phyloP scores from a whole-genome alignment of 2,797 vertebrate genomes.

The Xenopus petersii region DNA sequence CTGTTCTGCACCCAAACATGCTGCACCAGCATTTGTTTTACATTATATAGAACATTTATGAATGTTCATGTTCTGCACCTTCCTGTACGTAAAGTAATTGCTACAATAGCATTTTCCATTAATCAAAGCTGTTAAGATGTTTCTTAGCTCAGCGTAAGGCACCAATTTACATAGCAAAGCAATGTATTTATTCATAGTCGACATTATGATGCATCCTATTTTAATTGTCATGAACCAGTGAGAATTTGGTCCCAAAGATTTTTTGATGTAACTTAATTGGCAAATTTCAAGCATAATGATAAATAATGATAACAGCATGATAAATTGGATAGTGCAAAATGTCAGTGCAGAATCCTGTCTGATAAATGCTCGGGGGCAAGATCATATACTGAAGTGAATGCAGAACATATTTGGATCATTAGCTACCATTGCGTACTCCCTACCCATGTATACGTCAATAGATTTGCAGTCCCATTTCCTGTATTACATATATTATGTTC shows the following conservation, averaged over 20 bases:
- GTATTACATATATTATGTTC: too few species aligned
- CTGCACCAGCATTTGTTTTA: too few species aligned
- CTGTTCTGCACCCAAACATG: too few species aligned
- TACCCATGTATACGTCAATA: too few species aligned
- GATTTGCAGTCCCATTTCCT: too few species aligned
- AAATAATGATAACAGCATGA: slow-evolving; percentile 39
- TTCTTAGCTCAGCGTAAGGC: slow-evolving; percentile 16
- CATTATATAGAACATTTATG: neutral
- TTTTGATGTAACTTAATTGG: slow-evolving; percentile 40
- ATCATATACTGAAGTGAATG: neutral
- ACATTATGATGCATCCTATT: slow-evolving; percentile 42
- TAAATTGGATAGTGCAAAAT: slow-evolving; percentile 24
- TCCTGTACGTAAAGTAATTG: slow-evolving; percentile 28
- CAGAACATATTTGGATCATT: too few species aligned
- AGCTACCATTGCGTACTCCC: too few species aligned
- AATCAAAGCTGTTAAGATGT: slow-evolving; percentile 34
- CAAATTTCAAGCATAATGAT: slow-evolving; percentile 38
- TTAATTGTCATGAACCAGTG: slow-evolving; percentile 39
- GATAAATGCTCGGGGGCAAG: slow-evolving; percentile 11
- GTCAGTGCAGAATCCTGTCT: slow-evolving; percentile 10
- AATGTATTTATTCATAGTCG: slow-evolving; percentile 44
- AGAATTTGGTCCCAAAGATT: slow-evolving; percentile 32
- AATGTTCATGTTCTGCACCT: slow-evolving; percentile 16
- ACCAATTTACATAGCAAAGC: slow-evolving; percentile 39
- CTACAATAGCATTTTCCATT: slow-evolving; percentile 28